These are phyloP conservation scores for Ceuthmochares aereus DNA, from an alignment of 2,113 vertebrate species.

Conservation along the genomic window DNA sequence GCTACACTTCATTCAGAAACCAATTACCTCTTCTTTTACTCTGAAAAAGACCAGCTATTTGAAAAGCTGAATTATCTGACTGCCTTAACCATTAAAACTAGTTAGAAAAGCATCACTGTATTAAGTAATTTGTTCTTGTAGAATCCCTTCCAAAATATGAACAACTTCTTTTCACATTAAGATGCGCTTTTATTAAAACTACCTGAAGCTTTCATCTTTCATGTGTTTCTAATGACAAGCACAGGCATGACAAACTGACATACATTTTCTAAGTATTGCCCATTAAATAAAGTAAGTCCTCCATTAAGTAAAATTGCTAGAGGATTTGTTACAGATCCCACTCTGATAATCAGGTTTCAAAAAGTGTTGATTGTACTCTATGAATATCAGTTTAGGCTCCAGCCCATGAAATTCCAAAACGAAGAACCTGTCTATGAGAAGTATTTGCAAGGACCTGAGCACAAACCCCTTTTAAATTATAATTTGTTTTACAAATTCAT, in stretches of 20 bases:
- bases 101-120: background rate
- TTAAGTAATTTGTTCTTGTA: background rate
- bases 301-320: background rate
- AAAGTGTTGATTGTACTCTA: background rate
- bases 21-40: background rate
- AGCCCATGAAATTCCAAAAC: background rate
- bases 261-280: background rate
- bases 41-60: background rate
- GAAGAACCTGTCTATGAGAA: background rate
- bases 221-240: background rate
- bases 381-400: fast-evolving
- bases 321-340: background rate
- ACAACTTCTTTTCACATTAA: background rate
- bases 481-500: background rate
- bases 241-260: background rate
- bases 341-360: background rate
- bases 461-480: background rate
- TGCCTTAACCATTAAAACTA: background rate
- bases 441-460: background rate
- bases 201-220: background rate
- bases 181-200: background rate
- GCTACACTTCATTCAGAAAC: background rate
- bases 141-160: background rate
- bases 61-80: background rate
- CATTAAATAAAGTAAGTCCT: background rate